Evolutionary conservation across 2,888 invertebrate genomes (phyloP).

Genomic region (Drosophila stalkeri): DNA sequence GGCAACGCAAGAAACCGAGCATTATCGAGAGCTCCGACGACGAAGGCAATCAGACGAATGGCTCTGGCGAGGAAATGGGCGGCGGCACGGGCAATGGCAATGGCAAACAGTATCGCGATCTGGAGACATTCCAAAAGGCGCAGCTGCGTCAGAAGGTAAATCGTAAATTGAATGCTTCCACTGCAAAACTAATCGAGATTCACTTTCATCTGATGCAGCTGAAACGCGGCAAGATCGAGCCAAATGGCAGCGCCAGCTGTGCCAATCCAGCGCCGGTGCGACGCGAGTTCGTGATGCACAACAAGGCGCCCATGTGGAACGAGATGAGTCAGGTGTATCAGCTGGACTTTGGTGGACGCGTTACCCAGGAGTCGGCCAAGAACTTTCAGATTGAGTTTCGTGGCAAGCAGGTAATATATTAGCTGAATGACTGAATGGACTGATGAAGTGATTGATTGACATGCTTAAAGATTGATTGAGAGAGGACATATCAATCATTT

Average conservation of each 20-base stretch:
- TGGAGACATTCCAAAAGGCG: conserved; percentile 96
- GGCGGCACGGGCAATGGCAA: conserved; percentile 86
- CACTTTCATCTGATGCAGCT: conserved; percentile 86
- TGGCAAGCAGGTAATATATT: conserved; percentile 92
- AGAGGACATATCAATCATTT: too few species aligned
- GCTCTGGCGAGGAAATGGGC: conserved; percentile 86
- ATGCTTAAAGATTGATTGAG: too few species aligned
- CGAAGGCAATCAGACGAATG: conserved; percentile 87
- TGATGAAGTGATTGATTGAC: neutral
- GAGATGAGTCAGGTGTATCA: conserved; percentile 99
- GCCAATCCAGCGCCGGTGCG: conserved; percentile 86
- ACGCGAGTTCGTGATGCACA: conserved; percentile 97
- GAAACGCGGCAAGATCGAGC: conserved; percentile 89
- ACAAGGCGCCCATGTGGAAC: conserved; percentile 99
- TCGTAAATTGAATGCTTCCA: neutral
- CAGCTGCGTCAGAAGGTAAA: conserved; percentile 95
- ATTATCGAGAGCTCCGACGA: conserved; percentile 93
- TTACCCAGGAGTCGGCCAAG: conserved; percentile 99
- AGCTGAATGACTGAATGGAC: too few species aligned
- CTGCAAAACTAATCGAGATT: neutral
- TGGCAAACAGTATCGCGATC: conserved; percentile 92
- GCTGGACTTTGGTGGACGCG: conserved; percentile 98
- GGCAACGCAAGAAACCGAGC: conserved; percentile 90
- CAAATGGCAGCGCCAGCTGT: conserved; percentile 85
- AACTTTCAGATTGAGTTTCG: conserved; percentile 99